Percentiles rank a stretch among this genome's conserved stretches.
Evolutionary conservation across 2,113 vertebrate species (phyloP).

Genomic region (Anguilla japonica): DNA sequence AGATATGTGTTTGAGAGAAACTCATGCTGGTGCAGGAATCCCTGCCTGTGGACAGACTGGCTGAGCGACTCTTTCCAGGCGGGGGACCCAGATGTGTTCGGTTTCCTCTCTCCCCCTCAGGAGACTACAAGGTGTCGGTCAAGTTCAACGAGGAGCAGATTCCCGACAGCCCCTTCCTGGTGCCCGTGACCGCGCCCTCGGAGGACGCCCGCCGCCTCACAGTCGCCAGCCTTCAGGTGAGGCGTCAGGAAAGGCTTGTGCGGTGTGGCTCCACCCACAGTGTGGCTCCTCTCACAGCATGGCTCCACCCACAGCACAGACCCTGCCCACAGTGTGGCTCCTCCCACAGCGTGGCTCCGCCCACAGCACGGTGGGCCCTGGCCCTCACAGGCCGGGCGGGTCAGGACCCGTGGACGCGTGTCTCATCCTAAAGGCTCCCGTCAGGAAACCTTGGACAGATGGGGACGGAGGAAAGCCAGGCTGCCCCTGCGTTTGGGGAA

Average conservation of each 20-base stretch:
- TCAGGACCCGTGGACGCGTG: slow-evolving; percentile 48
- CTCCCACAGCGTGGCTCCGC: no score
- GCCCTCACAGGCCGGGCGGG: neutral
- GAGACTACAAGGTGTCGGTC: slow-evolving; percentile 83
- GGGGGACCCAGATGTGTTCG: neutral
- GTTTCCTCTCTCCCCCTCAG: slow-evolving; percentile 47
- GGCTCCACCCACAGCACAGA: no score
- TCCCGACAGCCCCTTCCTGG: slow-evolving; percentile 80
- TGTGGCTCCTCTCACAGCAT: no score
- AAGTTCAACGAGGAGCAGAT: slow-evolving; percentile 85
- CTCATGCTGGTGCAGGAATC: neutral
- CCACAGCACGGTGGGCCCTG: no score
- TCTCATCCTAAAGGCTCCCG: slow-evolving; percentile 75
- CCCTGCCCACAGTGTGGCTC: no score
- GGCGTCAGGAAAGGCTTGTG: slow-evolving; percentile 74
- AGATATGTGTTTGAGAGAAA: no score
- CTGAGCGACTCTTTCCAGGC: neutral
- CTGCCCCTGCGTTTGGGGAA: neutral
- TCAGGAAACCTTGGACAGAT: slow-evolving; percentile 45
- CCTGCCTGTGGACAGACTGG: neutral
- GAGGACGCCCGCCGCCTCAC: slow-evolving; percentile 81
- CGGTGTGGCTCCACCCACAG: no score
- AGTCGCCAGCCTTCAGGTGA: slow-evolving; percentile 89
- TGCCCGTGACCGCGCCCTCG: slow-evolving; percentile 72
- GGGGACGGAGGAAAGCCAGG: neutral